phyloP scores from a whole-genome alignment of 2,888 invertebrate species.

The Chloroclysta siterata region DNA sequence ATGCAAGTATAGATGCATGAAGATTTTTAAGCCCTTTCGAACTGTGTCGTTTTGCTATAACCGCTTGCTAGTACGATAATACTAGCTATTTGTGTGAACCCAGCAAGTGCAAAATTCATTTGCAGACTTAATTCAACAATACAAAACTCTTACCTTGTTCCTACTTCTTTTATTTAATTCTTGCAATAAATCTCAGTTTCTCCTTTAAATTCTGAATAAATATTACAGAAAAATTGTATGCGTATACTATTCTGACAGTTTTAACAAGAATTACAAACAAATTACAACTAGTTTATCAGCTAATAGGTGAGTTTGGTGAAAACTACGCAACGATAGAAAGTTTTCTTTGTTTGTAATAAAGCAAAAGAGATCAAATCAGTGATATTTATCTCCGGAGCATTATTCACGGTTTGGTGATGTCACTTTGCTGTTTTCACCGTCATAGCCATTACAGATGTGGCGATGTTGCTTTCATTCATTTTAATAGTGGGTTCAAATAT shows the following conservation, averaged over 20 bases:
- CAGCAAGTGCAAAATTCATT: too few relatives aligned
- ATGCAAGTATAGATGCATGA: too few relatives aligned
- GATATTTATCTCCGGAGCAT: slow-evolving; percentile 55
- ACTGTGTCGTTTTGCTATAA: too few relatives aligned
- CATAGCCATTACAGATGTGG: slow-evolving; percentile 49
- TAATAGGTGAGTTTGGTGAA: slow-evolving; percentile 41
- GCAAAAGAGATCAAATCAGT: slow-evolving; percentile 45
- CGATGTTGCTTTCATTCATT: slow-evolving; percentile 39
- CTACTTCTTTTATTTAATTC: neutral
- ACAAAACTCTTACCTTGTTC: neutral
- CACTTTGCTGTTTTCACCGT: slow-evolving; percentile 56
- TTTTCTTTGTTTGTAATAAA: slow-evolving; percentile 42
- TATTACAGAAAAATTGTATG: neutral
- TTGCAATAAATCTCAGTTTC: neutral
- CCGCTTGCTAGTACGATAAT: neutral
- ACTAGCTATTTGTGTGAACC: neutral
- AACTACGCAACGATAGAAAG: slow-evolving; percentile 43
- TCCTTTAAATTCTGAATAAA: neutral
- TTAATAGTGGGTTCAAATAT: slow-evolving; percentile 15
- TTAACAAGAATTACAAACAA: slow-evolving; percentile 13
- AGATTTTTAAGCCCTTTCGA: too few relatives aligned
- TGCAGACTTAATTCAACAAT: neutral
- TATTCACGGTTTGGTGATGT: slow-evolving; percentile 64
- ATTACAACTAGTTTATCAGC: slow-evolving; percentile 7
- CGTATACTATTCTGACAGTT: neutral